Percentiles rank a stretch among this genome's conserved stretches.
phyloP scores from a whole-genome alignment of 2,888 invertebrate genomes.

The Megalurothrips usitatus region DNA sequence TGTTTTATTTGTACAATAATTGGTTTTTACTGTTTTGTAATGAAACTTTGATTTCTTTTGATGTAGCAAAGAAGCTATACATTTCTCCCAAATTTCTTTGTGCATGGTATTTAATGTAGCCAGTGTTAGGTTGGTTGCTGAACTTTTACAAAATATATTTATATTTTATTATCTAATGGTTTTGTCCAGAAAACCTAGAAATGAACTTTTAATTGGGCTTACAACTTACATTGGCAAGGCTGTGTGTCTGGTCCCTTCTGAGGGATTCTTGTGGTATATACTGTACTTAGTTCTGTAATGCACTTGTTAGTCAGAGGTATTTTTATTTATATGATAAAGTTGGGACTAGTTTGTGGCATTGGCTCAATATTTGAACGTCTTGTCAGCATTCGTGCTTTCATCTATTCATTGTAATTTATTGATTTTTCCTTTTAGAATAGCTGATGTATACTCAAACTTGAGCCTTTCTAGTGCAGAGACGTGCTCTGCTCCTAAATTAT shows the following conservation, averaged over 20 bases:
- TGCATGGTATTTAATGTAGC: background rate
- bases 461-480: background rate
- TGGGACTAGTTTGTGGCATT: conserved; percentile 24
- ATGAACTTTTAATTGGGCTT: background rate
- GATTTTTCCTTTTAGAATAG: background rate
- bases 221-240: background rate
- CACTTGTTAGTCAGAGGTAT: conserved; percentile 22
- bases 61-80: background rate
- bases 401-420: conserved; percentile 13
- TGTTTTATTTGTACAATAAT: background rate
- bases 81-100: background rate
- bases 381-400: conserved; percentile 1
- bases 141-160: background rate
- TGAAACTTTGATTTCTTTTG: background rate
- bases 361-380: conserved; percentile 13
- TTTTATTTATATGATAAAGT: conserved; percentile 22
- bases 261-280: background rate
- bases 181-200: background rate
- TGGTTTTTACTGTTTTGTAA: background rate
- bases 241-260: conserved; percentile 15
- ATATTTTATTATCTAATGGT: background rate
- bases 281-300: conserved; percentile 22
- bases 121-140: background rate
- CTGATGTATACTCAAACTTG: background rate
- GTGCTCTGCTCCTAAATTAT: background rate